A percentile compares a stretch with the other conserved stretches of the same genome.
phyloP scores from a whole-genome alignment of 2,888 invertebrate genomes.

The Fabriciana adippe region DNA sequence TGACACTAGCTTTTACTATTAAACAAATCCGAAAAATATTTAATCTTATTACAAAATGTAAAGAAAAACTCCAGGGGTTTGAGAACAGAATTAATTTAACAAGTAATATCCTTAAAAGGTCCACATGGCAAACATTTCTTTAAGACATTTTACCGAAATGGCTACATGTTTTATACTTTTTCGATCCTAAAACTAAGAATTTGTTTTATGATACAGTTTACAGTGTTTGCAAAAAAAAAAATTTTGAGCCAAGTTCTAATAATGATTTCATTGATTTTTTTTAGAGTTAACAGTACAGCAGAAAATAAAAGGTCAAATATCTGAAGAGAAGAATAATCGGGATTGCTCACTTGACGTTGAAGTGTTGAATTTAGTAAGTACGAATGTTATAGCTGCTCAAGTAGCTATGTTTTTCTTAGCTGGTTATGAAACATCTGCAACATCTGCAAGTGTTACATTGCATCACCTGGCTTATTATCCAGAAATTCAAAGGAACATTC shows the following conservation, averaged over 20 bases:
- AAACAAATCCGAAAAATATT: constrained; percentile 5
- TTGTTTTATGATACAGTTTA: not conserved
- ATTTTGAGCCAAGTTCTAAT: constrained; percentile 57
- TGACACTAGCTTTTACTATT: not conserved
- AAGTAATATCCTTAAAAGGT: not conserved
- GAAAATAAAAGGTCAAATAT: constrained; percentile 64
- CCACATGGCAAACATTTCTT: constrained; percentile 2
- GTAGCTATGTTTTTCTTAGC: constrained; percentile 55
- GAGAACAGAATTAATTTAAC: not conserved
- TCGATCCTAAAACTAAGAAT: not conserved
- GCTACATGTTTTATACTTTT: not conserved
- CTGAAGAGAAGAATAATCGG: constrained; percentile 55
- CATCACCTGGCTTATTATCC: constrained; percentile 72
- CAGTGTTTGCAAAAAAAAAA: constrained; percentile 48
- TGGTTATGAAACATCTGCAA: constrained; percentile 70
- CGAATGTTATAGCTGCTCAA: constrained; percentile 62
- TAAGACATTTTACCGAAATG: constrained; percentile 10
- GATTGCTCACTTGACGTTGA: constrained; percentile 58
- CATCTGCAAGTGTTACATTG: constrained; percentile 69
- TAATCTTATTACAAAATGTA: not conserved
- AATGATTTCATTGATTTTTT: constrained; percentile 69
- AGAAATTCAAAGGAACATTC: constrained; percentile 66
- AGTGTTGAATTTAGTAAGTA: constrained; percentile 57
- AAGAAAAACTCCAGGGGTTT: constrained; percentile 5
- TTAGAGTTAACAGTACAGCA: constrained; percentile 57